Evolutionary conservation across 2,113 vertebrate species (phyloP), one percentile per base, ranked within the genome.

Genomic region (Pitta sordida): DNA sequence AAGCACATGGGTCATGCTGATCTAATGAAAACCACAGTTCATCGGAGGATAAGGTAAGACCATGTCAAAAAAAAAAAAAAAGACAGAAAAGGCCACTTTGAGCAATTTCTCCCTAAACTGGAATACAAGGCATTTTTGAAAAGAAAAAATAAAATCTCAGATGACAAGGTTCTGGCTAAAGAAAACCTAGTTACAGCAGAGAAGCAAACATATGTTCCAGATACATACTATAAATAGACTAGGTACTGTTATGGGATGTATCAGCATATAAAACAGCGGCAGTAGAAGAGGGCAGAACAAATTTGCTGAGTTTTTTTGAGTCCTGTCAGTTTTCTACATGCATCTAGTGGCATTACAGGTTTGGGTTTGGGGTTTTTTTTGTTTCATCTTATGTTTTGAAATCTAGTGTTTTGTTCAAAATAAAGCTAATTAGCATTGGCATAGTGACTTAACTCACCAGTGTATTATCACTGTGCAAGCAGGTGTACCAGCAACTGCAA

Each of bases 381-480:
- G 24, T 90, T 90, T 83, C 76, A 67, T 86, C 24, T 6, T 95
- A 77, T 24, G 21, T 94, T 81, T 91, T 96, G 81, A 96, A 97
- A 96, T 81, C 56, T 81, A 95, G 36, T 52, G 46, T 97, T 95
- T 96, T 69, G 96, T 95, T 95, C 88, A 96, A 97, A 98, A 97
- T 97, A 96, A 97, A 95, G 85, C 81, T 97, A 97, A 98, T 98
- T 98, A 98, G 97, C 97, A 97, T 97, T 97, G 96, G 96, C 94
- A 94, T 73, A 94, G 96, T 64, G 71, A 94, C 94, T 98, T 98
- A 97, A 97, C 97, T 98, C 97, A 97, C 94, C 94, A 48, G 95
- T 97, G 80, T 94, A 95, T 97, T 98, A 98, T 98, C 98, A 97
- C 96, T 96, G 76, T 96, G 97, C 95, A 98, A 97, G 98, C 97